These are phyloP conservation scores for Lipotes vexillifer DNA, from an alignment of 2,113 vertebrate genomes.

Conservation along the genomic window DNA sequence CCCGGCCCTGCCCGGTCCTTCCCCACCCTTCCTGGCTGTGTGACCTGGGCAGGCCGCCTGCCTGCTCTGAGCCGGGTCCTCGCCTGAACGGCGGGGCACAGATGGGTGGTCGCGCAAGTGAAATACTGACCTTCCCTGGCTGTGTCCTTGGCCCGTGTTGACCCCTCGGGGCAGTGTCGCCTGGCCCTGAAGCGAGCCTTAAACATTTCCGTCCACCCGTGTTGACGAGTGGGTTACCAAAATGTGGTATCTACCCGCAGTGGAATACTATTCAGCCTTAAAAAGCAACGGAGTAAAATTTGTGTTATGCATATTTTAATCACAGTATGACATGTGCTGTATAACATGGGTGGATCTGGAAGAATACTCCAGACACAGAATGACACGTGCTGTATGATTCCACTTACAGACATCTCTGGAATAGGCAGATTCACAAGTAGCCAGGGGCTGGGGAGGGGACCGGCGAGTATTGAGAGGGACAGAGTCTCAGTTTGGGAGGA, in stretches of 20 bases:
- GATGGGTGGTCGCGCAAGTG: not conserved
- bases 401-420: not conserved
- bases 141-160: not conserved
- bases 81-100: no score
- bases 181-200: no score
- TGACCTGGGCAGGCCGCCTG: not conserved
- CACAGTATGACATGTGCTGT: accelerated
- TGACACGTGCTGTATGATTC: accelerated
- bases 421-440: no score
- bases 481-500: not conserved
- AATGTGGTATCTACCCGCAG: accelerated
- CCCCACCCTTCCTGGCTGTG: no score
- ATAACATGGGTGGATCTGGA: not conserved
- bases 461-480: not conserved
- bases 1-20: accelerated
- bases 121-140: no score
- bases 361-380: not conserved
- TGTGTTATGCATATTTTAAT: no score
- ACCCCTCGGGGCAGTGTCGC: not conserved
- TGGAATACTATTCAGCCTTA: accelerated
- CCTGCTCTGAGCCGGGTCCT: not conserved
- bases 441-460: not conserved
- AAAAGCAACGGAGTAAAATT: not conserved
- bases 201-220: not conserved
- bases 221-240: accelerated